Conservation (phyloP, 2,888 invertebrate genomes). For the Hirtodrosophila cameraria region DNA sequence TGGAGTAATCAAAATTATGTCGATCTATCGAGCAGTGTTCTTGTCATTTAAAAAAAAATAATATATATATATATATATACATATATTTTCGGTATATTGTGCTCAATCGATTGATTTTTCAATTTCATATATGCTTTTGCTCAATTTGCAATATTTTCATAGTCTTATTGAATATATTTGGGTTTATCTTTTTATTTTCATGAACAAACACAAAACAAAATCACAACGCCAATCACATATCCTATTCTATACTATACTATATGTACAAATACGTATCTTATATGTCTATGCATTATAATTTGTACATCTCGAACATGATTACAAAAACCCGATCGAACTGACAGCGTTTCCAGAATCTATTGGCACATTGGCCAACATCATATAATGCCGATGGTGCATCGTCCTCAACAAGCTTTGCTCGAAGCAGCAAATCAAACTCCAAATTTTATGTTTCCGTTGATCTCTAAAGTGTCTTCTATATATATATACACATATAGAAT, state of each 20-base stretch:
- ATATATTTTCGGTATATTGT: no score
- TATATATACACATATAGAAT: conserved; percentile 15
- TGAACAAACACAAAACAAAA: conserved; percentile 64
- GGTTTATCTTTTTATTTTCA: conserved; percentile 81
- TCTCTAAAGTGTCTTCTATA: conserved; percentile 58
- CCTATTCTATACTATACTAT: conserved; percentile 1
- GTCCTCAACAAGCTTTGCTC: conserved; percentile 75
- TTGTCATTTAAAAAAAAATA: no score
- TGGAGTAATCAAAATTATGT: no score
- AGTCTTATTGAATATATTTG: conserved; percentile 68
- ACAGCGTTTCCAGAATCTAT: conserved; percentile 82
- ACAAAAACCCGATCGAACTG: conserved; percentile 9
- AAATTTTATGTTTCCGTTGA: conserved; percentile 84
- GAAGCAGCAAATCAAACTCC: conserved; percentile 83
- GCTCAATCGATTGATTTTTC: no score
- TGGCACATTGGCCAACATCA: conserved; percentile 82
- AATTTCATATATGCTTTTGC: no score
- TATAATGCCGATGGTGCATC: conserved; percentile 75
- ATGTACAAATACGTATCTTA: conserved; percentile 7
- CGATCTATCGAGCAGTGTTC: no score
- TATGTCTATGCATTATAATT: conserved; percentile 11
- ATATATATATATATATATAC: no score
- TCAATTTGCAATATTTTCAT: conserved; percentile 23
- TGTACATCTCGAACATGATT: conserved; percentile 18
- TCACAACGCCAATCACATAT: neutral